phyloP scores from a whole-genome alignment of 23 tunicate genomes.

The Styela plicata region DNA sequence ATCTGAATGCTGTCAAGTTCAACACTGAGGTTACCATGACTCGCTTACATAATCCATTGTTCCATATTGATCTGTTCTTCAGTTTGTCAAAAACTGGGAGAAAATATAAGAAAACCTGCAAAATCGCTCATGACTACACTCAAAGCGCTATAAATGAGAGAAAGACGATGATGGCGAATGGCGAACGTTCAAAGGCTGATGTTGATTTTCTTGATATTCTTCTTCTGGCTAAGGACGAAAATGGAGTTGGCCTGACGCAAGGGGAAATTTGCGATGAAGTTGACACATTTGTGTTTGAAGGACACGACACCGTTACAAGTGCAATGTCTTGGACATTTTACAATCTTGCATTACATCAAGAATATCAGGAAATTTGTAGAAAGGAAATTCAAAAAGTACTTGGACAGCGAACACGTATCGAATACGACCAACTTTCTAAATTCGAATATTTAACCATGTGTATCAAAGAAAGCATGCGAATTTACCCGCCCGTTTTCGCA shows the following conservation, averaged over 20 bases:
- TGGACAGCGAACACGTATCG: slow-evolving; percentile 13
- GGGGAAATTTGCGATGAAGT: slow-evolving; percentile 64
- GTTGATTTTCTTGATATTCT: slow-evolving; percentile 59
- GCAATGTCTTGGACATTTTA: slow-evolving; percentile 40
- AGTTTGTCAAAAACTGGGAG: slow-evolving; percentile 24
- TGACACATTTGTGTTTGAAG: slow-evolving; percentile 72
- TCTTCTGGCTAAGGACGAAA: slow-evolving; percentile 46
- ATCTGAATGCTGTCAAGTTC: slow-evolving; percentile 32
- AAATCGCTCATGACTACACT: slow-evolving; percentile 30
- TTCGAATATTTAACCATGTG: too few relatives aligned
- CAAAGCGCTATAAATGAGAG: slow-evolving; percentile 25
- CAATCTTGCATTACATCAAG: slow-evolving; percentile 33
- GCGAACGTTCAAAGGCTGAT: not conserved
- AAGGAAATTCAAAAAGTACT: slow-evolving; percentile 12
- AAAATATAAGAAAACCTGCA: slow-evolving; percentile 22
- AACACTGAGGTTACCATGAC: not conserved
- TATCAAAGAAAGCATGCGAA: too few relatives aligned
- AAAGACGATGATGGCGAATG: not conserved
- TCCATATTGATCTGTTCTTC: slow-evolving; percentile 35
- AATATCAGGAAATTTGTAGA: slow-evolving; percentile 6
- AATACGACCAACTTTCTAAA: slow-evolving; percentile 9
- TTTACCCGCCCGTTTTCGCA: slow-evolving; percentile 12
- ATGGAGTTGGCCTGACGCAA: slow-evolving; percentile 53
- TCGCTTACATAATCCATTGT: slow-evolving; percentile 34
- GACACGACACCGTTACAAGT: slow-evolving; percentile 75